Base-by-base conservation (phyloP, 2,113 vertebrate species). In the Labeo catla region DNA sequence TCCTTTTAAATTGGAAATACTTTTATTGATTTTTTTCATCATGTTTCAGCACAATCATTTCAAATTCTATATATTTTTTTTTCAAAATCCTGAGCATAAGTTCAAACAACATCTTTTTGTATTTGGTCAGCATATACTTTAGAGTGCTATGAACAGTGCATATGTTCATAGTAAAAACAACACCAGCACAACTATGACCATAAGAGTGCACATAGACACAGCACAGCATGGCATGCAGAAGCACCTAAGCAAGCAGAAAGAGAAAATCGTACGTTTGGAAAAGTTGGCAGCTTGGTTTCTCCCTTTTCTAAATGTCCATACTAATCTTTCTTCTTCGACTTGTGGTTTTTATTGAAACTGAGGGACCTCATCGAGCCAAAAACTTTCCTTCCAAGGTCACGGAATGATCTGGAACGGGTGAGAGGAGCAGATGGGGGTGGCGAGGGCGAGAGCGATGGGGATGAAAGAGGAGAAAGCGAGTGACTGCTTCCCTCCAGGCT, bases 281-380 rank as follows among this genome's bases (percentile, higher is more conserved):
- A 87, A 81, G 21, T 63, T 87, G 88, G 88, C 83, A 85, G 59
- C 52, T 74, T 89, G n/a, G 12, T 36, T 47, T 87, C 50, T 57
- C 28, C 45, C 45, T 59, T 77, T 45, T 65, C 86, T 23, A 81
- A 88, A 88, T 76, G 68, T 50, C 47, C 70, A 66, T 77, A 8
- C 8, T 84, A 90, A 78, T 76, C 76, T 95, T 91, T 96, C 90
- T 96, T 95, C 89, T 94, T 93, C 13, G 93, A 90, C 43, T 94
- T 90, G 84, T 94, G 94, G 52, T 91, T 92, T 89, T 94, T 89
- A 68, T 86, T 95, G 81, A 95, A 94, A 87, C 94, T 94, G 4
- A 95, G 92, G 0, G 95, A 95, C 88, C 94, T 93, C 93, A 96
- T 92, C 12, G 95, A 95, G 80, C 95, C 93, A 80, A 96, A 96